Conservation (phyloP, 2,888 invertebrate species). For the Aphrophora alni region DNA sequence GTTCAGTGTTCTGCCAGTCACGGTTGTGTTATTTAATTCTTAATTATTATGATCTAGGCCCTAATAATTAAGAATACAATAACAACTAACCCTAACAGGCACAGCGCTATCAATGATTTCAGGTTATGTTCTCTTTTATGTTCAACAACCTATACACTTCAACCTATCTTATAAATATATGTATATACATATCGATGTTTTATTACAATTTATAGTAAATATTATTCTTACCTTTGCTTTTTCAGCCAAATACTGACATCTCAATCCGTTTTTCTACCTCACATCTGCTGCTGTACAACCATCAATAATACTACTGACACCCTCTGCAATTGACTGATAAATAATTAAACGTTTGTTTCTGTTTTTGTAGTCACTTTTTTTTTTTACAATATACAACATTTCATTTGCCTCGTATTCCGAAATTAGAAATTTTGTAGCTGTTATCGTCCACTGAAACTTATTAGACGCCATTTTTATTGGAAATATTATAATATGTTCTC, state of each 20-base stretch:
- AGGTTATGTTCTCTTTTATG: not conserved
- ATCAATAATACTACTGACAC: not conserved
- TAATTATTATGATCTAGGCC: constrained; percentile 5
- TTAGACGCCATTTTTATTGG: too few species aligned
- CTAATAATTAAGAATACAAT: not conserved
- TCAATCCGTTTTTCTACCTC: not conserved
- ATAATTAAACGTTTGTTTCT: not conserved
- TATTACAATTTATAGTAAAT: not conserved
- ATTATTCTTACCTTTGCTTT: not conserved
- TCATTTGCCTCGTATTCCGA: too few species aligned
- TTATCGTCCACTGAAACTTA: too few species aligned
- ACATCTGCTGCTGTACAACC: not conserved
- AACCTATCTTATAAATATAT: not conserved
- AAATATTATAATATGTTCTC: too few species aligned
- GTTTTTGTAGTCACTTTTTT: too few species aligned
- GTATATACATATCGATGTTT: not conserved
- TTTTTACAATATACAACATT: too few species aligned
- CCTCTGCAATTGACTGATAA: not conserved
- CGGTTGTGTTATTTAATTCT: not conserved
- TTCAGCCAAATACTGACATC: not conserved
- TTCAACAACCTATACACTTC: not conserved
- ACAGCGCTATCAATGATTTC: constrained; percentile 7
- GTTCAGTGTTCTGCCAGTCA: not conserved
- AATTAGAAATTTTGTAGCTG: too few species aligned
- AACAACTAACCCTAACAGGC: not conserved